Evolutionary conservation across 2,797 vertebrate genomes (phyloP).

Genomic region (Catharus ustulatus): DNA sequence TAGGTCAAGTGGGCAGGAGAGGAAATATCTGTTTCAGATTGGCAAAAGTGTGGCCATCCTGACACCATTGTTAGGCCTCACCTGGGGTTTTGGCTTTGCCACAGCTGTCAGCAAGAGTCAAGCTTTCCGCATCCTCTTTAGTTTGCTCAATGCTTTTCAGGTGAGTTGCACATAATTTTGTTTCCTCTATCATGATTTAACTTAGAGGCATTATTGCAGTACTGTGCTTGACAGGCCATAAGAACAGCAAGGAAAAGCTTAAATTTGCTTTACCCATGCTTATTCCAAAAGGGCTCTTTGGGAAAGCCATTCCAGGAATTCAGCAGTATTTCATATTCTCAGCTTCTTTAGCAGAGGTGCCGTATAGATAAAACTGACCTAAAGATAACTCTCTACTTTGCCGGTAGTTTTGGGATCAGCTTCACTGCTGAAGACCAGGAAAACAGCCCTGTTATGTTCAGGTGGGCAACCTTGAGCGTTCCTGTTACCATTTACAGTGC

Average conservation of each 20-base stretch:
- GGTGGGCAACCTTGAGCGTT: background rate
- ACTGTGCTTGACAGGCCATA: background rate
- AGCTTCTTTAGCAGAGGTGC: background rate
- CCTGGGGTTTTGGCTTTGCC: constrained; percentile 89
- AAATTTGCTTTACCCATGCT: background rate
- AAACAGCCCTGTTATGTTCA: background rate
- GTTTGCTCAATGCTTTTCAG: constrained; percentile 80
- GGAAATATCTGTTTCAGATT: constrained; percentile 81
- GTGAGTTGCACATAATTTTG: constrained; percentile 61
- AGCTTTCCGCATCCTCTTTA: constrained; percentile 74
- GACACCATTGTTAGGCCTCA: constrained; percentile 89
- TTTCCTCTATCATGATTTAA: background rate
- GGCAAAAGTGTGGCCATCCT: constrained; percentile 86
- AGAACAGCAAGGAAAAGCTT: background rate
- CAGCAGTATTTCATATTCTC: background rate
- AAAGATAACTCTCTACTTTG: background rate
- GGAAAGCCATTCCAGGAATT: background rate
- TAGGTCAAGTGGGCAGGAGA: constrained; percentile 79
- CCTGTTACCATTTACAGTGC: background rate
- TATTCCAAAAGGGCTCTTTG: background rate
- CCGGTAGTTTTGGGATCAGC: background rate
- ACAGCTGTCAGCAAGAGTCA: constrained; percentile 60
- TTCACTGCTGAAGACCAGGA: background rate
- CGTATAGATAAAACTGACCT: background rate
- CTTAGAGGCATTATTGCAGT: background rate